A percentile compares a stretch with the other conserved stretches of the same genome.
Conservation (phyloP, 1,140 invertebrate species). For the Hetaerina americana region DNA sequence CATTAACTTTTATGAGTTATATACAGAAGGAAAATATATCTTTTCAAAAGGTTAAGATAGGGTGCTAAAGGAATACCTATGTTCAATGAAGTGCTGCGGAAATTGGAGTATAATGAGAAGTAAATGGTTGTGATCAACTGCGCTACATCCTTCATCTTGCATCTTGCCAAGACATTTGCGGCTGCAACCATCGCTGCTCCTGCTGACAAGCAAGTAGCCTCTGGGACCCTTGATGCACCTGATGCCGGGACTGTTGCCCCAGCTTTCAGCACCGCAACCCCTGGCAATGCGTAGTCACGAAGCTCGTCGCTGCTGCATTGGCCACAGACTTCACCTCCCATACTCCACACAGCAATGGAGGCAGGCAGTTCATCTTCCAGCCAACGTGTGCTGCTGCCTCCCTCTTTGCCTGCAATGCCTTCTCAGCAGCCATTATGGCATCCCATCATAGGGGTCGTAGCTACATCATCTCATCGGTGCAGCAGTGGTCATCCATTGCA, state of each 20-base stretch:
- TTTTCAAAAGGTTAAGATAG: not conserved
- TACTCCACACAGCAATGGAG: not conserved
- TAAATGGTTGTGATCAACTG: not conserved
- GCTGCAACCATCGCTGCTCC: not conserved
- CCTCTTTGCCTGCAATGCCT: not conserved
- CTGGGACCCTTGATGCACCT: not conserved
- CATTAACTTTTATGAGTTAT: not conserved
- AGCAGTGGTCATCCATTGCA: not conserved
- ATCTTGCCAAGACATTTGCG: not conserved
- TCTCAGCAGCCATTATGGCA: not conserved
- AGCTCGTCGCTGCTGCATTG: not conserved
- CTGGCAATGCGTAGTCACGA: not conserved
- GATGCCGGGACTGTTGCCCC: not conserved
- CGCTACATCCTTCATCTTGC: not conserved
- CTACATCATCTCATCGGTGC: not conserved
- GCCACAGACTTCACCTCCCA: not conserved
- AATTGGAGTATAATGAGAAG: not conserved
- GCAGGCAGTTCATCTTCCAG: not conserved
- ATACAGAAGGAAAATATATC: not conserved
- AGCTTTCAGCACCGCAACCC: not conserved
- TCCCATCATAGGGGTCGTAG: not conserved
- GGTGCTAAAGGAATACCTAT: not conserved
- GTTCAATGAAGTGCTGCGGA: not conserved
- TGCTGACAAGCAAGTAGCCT: not conserved
- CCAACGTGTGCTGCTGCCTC: not conserved